phyloP scores from a whole-genome alignment of 2,797 vertebrate species.

The Pseudopleuronectes americanus region DNA sequence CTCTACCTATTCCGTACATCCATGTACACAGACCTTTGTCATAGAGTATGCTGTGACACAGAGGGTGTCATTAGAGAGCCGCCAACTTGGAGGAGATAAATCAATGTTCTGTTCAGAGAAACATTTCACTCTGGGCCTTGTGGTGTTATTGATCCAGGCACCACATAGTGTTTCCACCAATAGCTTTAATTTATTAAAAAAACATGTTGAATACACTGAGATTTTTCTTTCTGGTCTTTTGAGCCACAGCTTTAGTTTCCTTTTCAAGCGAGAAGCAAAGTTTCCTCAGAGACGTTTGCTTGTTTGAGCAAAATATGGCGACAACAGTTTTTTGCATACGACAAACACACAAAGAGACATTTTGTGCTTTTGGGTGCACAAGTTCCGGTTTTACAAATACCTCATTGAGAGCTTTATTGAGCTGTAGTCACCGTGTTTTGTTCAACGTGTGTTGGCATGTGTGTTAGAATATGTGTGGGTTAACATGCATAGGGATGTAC shows the following conservation, averaged over 20 bases:
- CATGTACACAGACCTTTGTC: constrained; percentile 57
- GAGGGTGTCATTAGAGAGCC: constrained; percentile 62
- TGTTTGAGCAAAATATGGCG: constrained; percentile 61
- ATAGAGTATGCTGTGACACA: constrained; percentile 53
- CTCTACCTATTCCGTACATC: constrained; percentile 54
- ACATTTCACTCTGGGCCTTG: constrained; percentile 56
- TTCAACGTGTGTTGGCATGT: constrained; percentile 37
- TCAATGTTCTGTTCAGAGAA: constrained; percentile 57
- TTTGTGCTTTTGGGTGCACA: constrained; percentile 63
- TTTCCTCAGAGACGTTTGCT: constrained; percentile 69
- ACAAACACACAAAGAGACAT: constrained; percentile 73
- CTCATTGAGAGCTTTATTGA: constrained; percentile 58
- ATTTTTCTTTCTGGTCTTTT: constrained; percentile 4
- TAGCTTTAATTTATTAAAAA: constrained; percentile 46
- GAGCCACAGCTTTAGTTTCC: constrained; percentile 1
- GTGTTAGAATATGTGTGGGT: constrained; percentile 42
- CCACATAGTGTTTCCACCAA: constrained; percentile 33
- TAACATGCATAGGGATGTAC: constrained; percentile 60
- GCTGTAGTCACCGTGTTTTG: constrained; percentile 44
- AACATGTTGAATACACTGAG: constrained; percentile 16
- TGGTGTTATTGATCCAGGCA: constrained; percentile 55
- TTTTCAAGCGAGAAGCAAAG: constrained; percentile 25
- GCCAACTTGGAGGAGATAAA: constrained; percentile 58
- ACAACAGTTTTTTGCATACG: constrained; percentile 47
- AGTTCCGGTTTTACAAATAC: constrained; percentile 60